Base-by-base conservation (phyloP, 2,888 invertebrate genomes). In the Ichneumon xanthorius region DNA sequence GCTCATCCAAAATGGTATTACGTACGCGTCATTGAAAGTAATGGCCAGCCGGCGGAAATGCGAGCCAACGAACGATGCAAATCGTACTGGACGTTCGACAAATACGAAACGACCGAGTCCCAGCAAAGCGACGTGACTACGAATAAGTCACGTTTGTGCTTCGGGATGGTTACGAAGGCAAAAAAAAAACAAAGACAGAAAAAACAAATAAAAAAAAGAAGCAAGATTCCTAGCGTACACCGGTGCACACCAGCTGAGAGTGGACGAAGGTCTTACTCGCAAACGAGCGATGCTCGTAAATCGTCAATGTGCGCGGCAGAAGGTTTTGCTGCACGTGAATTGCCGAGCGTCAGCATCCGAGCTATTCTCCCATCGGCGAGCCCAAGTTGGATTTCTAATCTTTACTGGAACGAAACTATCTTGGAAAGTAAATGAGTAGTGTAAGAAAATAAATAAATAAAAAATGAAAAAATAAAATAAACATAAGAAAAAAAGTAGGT, bases 11-110 rank as follows among this genome's bases (percentile, higher is more conserved):
- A 77, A 67, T 67, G 53, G 65, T 26, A 50, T 45, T 48, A 71
- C 48, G 19, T 5, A 30, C 40, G 71, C 40, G 84, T 65, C 85
- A 76, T 76, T 77, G 84, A 82, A 89, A 86, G 86, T 81, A 86
- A 87, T 84, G 73, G 88, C 82, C 88, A 83, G 73, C 81, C 76
- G 76, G 77, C 86, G 84, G 85, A 85, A 82, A 82, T 76, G 77
- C 80, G 63, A 77, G 78, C 58, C 84, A 84, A 82, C 86, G 82
- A 82, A 85, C 72, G 84, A 88, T 89, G 87, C 81, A 90, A 89
- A 90, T 89, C 72, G 70, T 85, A 53, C 75, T n/a, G 75, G 63
- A 81, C 58, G 65, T 72, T 55, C 48, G 45, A 78, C 53, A 63
- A 67, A 78, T 72, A 72, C 65, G 55, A 72, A 48, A 77, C 58